These are phyloP conservation scores for Avahi laniger DNA, from an alignment of 2,797 vertebrate species.

Conservation along the genomic window DNA sequence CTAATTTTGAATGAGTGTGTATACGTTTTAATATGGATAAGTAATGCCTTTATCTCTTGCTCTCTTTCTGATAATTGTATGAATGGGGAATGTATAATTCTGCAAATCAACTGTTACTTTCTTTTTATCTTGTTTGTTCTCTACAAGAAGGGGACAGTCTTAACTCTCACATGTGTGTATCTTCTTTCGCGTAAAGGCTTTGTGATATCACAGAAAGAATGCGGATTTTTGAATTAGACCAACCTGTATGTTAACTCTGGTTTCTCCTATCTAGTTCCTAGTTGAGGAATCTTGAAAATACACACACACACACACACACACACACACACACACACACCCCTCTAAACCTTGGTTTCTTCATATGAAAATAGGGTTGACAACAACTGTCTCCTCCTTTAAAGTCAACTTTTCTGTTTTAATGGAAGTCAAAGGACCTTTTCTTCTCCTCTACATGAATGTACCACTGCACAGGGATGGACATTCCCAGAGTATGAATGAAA, in stretches of 20 bases:
- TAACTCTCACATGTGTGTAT: background rate
- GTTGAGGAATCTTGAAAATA: background rate
- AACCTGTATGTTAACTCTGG: background rate
- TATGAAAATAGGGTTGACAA: background rate
- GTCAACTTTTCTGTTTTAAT: background rate
- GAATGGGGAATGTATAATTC: slow-evolving; percentile 62
- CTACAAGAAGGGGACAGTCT: background rate
- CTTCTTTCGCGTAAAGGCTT: background rate
- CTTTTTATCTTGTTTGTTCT: background rate
- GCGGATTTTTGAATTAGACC: background rate
- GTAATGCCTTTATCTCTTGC: background rate
- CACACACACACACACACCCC: background rate
- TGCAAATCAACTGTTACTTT: slow-evolving; percentile 19
- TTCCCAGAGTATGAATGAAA: background rate
- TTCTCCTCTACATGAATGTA: background rate
- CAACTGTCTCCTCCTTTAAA: background rate
- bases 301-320: background rate
- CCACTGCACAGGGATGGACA: background rate
- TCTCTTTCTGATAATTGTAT: background rate
- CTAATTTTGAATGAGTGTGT: slow-evolving; percentile 37
- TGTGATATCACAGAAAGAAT: background rate
- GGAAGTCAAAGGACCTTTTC: background rate
- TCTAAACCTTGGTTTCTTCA: background rate
- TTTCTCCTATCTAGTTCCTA: background rate
- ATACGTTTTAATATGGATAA: background rate